Percentiles rank a stretch among this genome's conserved stretches.
phyloP scores from a whole-genome alignment of 2,113 vertebrate genomes.

The Mungos mungo region DNA sequence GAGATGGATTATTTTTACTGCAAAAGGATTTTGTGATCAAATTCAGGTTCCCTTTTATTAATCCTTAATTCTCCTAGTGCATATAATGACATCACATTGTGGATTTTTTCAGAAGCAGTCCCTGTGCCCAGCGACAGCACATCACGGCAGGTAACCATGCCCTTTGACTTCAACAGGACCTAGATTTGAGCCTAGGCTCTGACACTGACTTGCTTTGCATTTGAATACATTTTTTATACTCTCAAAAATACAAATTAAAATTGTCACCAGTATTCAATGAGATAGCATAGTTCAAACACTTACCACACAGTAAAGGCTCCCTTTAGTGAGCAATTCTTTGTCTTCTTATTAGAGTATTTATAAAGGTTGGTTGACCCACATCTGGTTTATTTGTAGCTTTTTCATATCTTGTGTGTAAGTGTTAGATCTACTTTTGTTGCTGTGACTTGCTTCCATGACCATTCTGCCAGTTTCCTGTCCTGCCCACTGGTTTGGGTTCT shows the following conservation, averaged over 20 bases:
- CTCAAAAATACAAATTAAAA: neutral
- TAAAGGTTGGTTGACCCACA: neutral
- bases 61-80: neutral
- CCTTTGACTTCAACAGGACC: neutral
- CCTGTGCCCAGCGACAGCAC: neutral
- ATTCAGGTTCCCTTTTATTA: neutral
- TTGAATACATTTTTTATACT: neutral
- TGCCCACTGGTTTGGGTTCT: neutral
- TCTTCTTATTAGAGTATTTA: neutral
- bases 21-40: constrained; percentile 28
- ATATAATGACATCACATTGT: neutral
- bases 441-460: neutral
- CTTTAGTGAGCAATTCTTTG: neutral
- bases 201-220: neutral
- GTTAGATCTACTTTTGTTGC: neutral
- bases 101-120: constrained; percentile 4
- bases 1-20: neutral
- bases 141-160: neutral
- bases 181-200: neutral
- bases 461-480: neutral
- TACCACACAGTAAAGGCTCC: neutral
- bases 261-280: neutral
- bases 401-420: neutral
- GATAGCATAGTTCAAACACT: neutral
- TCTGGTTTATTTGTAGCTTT: neutral